A percentile compares a stretch with the other conserved stretches of the same genome.
Conservation (phyloP, 1,140 invertebrate genomes). For the Lordiphosa clarofinis region DNA sequence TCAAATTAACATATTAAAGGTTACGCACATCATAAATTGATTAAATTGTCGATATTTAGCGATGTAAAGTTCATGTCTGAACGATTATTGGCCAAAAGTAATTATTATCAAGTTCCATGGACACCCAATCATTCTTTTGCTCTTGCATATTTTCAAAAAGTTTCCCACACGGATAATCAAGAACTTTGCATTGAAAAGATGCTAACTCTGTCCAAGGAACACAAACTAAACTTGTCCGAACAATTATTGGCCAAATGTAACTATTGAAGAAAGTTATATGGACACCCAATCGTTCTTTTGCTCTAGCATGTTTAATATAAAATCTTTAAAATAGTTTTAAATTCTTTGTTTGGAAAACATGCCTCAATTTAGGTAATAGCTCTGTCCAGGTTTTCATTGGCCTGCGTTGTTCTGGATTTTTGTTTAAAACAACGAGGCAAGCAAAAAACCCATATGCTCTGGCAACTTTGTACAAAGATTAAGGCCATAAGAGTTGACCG, state of each 20-base stretch:
- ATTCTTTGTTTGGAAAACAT: conserved; percentile 18
- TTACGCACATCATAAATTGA: too few relatives aligned
- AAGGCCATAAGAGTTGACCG: conserved; percentile 20
- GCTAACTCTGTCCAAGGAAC: too few relatives aligned
- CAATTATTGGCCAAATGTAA: conserved; percentile 66
- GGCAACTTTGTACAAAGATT: conserved; percentile 67
- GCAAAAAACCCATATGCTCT: conserved; percentile 72
- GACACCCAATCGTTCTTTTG: conserved; percentile 65
- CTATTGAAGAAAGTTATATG: conserved; percentile 59
- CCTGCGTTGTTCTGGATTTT: conserved; percentile 44
- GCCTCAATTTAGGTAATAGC: too few relatives aligned
- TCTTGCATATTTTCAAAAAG: conserved; percentile 13
- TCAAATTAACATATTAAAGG: too few relatives aligned
- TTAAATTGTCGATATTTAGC: not conserved
- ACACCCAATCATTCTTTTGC: conserved; percentile 25
- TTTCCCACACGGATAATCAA: not conserved
- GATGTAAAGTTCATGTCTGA: conserved; percentile 12
- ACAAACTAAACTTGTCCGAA: conserved; percentile 21
- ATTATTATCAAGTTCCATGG: conserved; percentile 12
- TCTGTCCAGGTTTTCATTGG: conserved; percentile 75
- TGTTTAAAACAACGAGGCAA: conserved; percentile 59
- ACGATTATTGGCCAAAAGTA: conserved; percentile 34
- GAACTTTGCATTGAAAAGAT: too few relatives aligned
- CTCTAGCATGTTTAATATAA: conserved; percentile 52
- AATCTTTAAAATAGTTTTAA: conserved; percentile 40